A percentile compares a stretch with the other conserved stretches of the same genome.
Conservation (phyloP, 2,888 invertebrate genomes). For the Rhamnusium bicolor region DNA sequence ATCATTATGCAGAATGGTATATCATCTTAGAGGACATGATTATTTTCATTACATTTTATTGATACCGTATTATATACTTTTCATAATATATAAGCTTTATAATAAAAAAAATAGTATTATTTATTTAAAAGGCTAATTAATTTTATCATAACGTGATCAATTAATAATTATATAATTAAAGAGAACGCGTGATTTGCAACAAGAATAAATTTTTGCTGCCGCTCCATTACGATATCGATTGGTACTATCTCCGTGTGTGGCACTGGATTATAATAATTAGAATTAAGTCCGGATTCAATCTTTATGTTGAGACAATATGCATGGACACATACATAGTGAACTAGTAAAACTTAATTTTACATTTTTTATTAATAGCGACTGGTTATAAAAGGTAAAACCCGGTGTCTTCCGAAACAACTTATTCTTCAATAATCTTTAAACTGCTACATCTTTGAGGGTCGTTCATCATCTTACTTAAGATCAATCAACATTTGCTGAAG, state of each 20-base stretch:
- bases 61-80: too few relatives aligned
- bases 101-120: neutral
- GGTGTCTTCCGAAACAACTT: too few relatives aligned
- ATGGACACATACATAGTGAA: neutral
- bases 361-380: neutral
- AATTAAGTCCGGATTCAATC: constrained; percentile 59
- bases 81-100: too few relatives aligned
- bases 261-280: constrained; percentile 68
- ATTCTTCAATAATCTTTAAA: too few relatives aligned
- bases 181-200: constrained; percentile 20
- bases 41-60: too few relatives aligned
- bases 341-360: neutral
- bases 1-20: too few relatives aligned
- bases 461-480: too few relatives aligned
- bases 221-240: constrained; percentile 59
- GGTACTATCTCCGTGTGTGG: constrained; percentile 67
- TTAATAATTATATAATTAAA: constrained; percentile 28
- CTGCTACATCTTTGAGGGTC: too few relatives aligned
- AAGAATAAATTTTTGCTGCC: constrained; percentile 40
- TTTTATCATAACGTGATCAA: constrained; percentile 6
- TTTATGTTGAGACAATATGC: constrained; percentile 35
- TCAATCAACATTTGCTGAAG: too few relatives aligned
- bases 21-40: too few relatives aligned
- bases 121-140: constrained; percentile 26
- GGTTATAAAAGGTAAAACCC: too few relatives aligned